These are phyloP conservation scores for Sebastes taczanowskii DNA, from an alignment of 2,797 vertebrate genomes.

Conservation along the genomic window DNA sequence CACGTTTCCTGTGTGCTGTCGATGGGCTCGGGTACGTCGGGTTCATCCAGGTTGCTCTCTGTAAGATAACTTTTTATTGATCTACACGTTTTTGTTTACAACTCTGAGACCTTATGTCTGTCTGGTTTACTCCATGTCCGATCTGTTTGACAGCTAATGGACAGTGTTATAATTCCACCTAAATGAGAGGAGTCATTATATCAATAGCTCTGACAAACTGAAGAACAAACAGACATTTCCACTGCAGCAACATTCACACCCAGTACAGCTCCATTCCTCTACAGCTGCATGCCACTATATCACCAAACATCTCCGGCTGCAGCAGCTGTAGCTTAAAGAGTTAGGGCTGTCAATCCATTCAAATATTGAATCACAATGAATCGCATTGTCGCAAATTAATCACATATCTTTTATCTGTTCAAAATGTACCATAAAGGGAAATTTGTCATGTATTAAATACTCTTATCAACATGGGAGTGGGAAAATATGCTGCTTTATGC, in stretches of 20 bases:
- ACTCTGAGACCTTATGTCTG: background rate
- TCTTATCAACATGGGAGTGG: too few species aligned
- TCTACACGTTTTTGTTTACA: background rate
- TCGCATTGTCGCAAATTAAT: too few species aligned
- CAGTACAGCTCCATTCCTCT: background rate
- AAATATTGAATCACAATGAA: too few species aligned
- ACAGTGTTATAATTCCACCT: background rate
- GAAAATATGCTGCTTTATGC: accelerated
- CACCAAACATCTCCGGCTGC: background rate
- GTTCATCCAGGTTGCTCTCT: background rate
- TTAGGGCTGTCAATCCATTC: too few species aligned
- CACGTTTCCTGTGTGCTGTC: background rate
- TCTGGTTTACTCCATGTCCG: background rate
- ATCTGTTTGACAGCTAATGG: background rate
- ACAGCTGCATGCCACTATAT: background rate
- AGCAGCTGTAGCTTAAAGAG: background rate
- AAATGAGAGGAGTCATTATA: background rate
- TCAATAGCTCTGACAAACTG: background rate
- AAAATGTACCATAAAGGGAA: too few species aligned
- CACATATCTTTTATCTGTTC: too few species aligned
- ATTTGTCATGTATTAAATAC: accelerated
- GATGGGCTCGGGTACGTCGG: background rate
- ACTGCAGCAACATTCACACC: background rate
- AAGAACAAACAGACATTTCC: background rate
- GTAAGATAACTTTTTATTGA: background rate